Evolutionary conservation across 2,888 invertebrate species (phyloP), one percentile per base, ranked within the genome.

Genomic region (Leptinotarsa peninsularis): DNA sequence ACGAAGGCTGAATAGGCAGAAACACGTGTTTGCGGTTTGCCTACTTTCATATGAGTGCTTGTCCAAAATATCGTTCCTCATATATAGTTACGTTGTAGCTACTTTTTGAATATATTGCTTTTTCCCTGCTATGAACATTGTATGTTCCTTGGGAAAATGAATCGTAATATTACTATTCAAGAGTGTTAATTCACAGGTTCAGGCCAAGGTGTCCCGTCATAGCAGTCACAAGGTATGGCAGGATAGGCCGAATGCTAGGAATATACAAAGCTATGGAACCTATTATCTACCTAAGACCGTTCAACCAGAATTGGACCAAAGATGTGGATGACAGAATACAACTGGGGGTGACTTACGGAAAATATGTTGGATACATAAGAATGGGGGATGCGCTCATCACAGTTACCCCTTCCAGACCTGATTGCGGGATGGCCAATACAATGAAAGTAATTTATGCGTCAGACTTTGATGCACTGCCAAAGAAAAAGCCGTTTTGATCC

Each of bases 161-260:
- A 33, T 33, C 4, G 7, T 33, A 7, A 2, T 7, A 33, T 33
- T 33, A 33, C 7, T 10, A 43, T 43, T 43, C 10, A 43, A 10
- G 10, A 43, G 10, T 43, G 3, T 3, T 13, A 10, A 43, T 58
- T 58, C 75, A 14, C 18, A 80, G 81, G 73, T 82, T 80, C 81
- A 90, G 91, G 81, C 94, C 95, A 1, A 88, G 91, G 71, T 95
- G 95, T 85, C 95, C 95, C 0, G 92, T 96, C 73, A 89, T 96
- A 71, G 93, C 94, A 4, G 91, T 96, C 14, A 94, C 94, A 0
- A 89, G 94, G 81, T 90, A 91, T 78, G 92, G 91, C 27, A 91
- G 92, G 81, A 91, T 93, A 10, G 93, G 94, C 2, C 89, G 94
- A 73, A 93, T 94, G 80, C 84, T 94, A 80, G 93, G 93, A 21